Conservation (phyloP, 35 echinoderm and acorn worm species). For the Heliocidaris tuberculata region DNA sequence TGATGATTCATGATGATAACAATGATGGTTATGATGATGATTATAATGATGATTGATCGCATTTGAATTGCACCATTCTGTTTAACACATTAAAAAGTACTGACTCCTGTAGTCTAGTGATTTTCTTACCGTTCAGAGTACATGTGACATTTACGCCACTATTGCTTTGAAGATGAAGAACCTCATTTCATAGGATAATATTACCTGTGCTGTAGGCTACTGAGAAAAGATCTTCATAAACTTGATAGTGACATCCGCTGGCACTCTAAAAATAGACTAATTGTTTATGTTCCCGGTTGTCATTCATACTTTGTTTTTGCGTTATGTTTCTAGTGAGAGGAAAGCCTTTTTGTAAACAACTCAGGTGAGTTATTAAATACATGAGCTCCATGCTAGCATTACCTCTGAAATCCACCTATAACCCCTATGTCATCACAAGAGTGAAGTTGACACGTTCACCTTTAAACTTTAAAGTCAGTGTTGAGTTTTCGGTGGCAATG, state of each 20-base stretch:
- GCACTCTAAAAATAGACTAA: background rate
- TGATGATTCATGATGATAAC: too few species aligned
- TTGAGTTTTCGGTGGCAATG: too few species aligned
- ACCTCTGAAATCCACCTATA: background rate
- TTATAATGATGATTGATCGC: too few species aligned
- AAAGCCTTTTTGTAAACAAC: background rate
- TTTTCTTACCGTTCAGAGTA: too few species aligned
- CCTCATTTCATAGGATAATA: too few species aligned
- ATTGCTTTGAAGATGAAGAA: too few species aligned
- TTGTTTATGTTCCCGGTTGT: constrained; percentile 1
- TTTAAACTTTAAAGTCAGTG: background rate
- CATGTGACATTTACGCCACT: too few species aligned
- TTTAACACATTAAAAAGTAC: too few species aligned
- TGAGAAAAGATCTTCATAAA: too few species aligned
- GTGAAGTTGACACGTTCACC: background rate
- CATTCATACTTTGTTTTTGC: background rate
- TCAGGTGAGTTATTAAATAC: background rate
- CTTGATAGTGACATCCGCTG: background rate
- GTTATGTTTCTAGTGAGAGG: background rate
- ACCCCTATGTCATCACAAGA: background rate
- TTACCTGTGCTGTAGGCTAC: too few species aligned
- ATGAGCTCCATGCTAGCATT: background rate
- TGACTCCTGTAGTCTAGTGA: too few species aligned
- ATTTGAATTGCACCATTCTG: too few species aligned
- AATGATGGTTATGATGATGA: background rate